These are phyloP conservation scores for Trissolcus japonicus DNA, from an alignment of 2,888 invertebrate genomes.

Conservation along the genomic window DNA sequence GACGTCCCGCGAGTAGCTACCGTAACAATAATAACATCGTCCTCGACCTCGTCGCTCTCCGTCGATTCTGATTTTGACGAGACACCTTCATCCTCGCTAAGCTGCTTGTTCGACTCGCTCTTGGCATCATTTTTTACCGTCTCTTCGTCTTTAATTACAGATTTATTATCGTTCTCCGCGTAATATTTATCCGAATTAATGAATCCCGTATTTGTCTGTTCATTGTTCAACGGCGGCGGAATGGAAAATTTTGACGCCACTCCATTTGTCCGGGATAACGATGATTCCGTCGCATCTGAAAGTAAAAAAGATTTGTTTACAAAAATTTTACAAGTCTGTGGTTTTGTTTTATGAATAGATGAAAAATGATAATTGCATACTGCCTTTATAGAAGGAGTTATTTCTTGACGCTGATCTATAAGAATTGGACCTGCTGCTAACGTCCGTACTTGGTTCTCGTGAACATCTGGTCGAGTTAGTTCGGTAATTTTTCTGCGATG, in stretches of 20 bases:
- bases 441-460: constrained; percentile 79
- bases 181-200: constrained; percentile 65
- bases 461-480: constrained; percentile 72
- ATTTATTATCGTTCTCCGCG: constrained; percentile 56
- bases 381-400: constrained; percentile 40
- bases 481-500: constrained; percentile 76
- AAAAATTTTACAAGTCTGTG: background rate
- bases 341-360: background rate
- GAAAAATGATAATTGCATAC: background rate
- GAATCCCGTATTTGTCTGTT: constrained; percentile 62
- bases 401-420: constrained; percentile 65
- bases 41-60: constrained; percentile 46
- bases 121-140: constrained; percentile 17
- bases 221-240: constrained; percentile 59
- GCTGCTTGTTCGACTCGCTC: constrained; percentile 30
- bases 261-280: constrained; percentile 60
- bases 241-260: constrained; percentile 58
- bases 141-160: constrained; percentile 58
- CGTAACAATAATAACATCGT: constrained; percentile 73
- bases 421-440: constrained; percentile 64
- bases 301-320: background rate
- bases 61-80: constrained; percentile 40
- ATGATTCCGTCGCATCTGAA: constrained; percentile 65
- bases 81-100: constrained; percentile 53
- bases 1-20: constrained; percentile 87